A percentile compares a stretch with the other conserved stretches of the same genome.
phyloP scores from a whole-genome alignment of 2,113 vertebrate species.

The Rhynchomys soricoides region DNA sequence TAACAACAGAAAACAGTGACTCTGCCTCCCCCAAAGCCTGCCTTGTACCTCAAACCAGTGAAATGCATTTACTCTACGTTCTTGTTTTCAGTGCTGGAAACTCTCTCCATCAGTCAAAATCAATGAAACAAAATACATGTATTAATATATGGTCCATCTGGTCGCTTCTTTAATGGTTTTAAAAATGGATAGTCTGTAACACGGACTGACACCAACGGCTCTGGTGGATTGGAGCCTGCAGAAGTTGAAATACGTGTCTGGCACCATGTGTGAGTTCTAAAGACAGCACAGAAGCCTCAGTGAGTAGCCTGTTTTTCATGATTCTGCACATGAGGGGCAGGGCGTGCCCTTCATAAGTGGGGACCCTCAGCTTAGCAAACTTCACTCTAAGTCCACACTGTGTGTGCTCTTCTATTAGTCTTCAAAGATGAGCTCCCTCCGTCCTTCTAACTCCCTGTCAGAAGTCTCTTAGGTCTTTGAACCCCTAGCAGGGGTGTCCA shows the following conservation, averaged over 20 bases:
- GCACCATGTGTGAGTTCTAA: not conserved
- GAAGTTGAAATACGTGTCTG: not conserved
- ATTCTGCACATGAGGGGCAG: not conserved
- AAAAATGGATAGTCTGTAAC: slow-evolving; percentile 1
- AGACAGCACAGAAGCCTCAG: not conserved
- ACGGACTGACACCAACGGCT: not conserved
- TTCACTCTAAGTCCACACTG: not conserved
- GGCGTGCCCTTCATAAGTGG: not conserved
- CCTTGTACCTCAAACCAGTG: not conserved
- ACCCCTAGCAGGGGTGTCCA: not conserved
- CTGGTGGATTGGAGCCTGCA: not conserved
- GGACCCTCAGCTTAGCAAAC: not conserved
- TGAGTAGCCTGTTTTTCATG: not conserved
- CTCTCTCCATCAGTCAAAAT: slow-evolving; percentile 41
- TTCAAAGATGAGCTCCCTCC: slow-evolving; percentile 15
- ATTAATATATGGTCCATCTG: slow-evolving; percentile 4
- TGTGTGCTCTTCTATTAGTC: not conserved
- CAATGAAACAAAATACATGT: not conserved
- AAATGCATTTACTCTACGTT: slow-evolving; percentile 24
- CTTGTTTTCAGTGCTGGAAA: slow-evolving; percentile 1
- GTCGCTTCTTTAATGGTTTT: not conserved
- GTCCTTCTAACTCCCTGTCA: not conserved
- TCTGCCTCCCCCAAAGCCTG: not conserved
- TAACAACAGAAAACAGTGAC: not conserved
- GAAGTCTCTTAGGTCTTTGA: not conserved